Conservation (phyloP, 2,113 vertebrate genomes). For the Pollachius pollachius region DNA sequence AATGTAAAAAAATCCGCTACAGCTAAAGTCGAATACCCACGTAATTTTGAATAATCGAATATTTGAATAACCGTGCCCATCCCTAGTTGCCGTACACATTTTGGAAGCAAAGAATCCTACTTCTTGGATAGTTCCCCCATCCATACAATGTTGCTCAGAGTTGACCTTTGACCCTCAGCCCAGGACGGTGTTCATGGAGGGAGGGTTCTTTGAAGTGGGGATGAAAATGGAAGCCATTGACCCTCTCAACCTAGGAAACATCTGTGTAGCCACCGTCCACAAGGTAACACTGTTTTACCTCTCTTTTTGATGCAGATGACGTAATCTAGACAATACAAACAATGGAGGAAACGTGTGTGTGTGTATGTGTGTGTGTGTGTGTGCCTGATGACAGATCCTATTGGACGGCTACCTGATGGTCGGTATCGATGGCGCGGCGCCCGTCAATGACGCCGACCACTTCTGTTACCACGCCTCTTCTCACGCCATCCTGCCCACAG, state of each 20-base stretch:
- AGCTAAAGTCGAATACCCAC: no score
- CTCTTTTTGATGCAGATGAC: background rate
- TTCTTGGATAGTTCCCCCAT: no score
- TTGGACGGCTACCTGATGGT: constrained; percentile 94
- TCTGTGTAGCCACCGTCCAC: constrained; percentile 93
- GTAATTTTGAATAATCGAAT: no score
- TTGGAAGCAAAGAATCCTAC: no score
- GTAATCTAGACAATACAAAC: background rate
- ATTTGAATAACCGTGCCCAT: no score
- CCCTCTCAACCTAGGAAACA: constrained; percentile 91
- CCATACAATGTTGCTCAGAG: no score
- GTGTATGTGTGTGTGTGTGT: no score
- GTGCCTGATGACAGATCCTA: constrained; percentile 75
- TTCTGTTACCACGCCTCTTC: constrained; percentile 96
- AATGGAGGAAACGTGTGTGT: no score
- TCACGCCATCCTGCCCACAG: constrained; percentile 84
- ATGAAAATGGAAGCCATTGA: constrained; percentile 98
- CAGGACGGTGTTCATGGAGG: constrained; percentile 88
- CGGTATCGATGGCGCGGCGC: constrained; percentile 81
- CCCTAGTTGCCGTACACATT: no score
- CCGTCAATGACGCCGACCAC: constrained; percentile 80
- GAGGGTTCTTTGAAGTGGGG: constrained; percentile 86
- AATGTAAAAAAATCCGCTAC: no score
- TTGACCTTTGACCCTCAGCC: constrained; percentile 62
- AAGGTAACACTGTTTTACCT: constrained; percentile 76